These are phyloP conservation scores for Sisyra terminalis DNA, from an alignment of 2,888 invertebrate genomes.

Conservation along the genomic window DNA sequence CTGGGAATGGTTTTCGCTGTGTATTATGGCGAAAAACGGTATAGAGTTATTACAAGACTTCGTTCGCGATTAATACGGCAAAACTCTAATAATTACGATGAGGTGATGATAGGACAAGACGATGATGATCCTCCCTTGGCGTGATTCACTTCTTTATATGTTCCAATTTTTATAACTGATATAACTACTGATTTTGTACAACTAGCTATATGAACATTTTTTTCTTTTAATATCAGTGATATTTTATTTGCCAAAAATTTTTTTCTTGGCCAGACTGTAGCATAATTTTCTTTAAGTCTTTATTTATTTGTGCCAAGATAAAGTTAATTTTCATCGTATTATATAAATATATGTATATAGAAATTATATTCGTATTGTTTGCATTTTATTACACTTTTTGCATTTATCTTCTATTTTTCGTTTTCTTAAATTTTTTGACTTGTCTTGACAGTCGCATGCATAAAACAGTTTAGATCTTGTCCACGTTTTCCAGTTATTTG, in stretches of 20 bases:
- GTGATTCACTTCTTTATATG: slow-evolving; percentile 1
- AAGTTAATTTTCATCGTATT: too few species aligned
- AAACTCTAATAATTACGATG: slow-evolving; percentile 24
- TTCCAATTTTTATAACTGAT: neutral
- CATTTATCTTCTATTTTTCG: too few species aligned
- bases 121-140: slow-evolving; percentile 21
- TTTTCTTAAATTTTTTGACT: too few species aligned
- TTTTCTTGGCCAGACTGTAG: neutral
- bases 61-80: slow-evolving; percentile 4
- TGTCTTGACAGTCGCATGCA: too few species aligned
- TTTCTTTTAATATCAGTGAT: slow-evolving; percentile 1
- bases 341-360: too few species aligned
- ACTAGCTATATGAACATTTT: neutral
- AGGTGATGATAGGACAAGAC: slow-evolving; percentile 28
- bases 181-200: neutral
- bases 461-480: too few species aligned
- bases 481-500: too few species aligned
- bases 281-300: neutral
- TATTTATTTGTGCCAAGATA: too few species aligned
- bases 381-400: too few species aligned
- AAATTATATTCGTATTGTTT: too few species aligned
- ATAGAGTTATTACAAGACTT: slow-evolving; percentile 5
- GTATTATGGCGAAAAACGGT: slow-evolving; percentile 6
- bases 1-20: neutral
- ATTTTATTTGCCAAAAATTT: neutral